Percentiles rank a stretch among this genome's conserved stretches.
phyloP scores from a whole-genome alignment of 1,140 invertebrate genomes.

The Pseudoatta argentina region DNA sequence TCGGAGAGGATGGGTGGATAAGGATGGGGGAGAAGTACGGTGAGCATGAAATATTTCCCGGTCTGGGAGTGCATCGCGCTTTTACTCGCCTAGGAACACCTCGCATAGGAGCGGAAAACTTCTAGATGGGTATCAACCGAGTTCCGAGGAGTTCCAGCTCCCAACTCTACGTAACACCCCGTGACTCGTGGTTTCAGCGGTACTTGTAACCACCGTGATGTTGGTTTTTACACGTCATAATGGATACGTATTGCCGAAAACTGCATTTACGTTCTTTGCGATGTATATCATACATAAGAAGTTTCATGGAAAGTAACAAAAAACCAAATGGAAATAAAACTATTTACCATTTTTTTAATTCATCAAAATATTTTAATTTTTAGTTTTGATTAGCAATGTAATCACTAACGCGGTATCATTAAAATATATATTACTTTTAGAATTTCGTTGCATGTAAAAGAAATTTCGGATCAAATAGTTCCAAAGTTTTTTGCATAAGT shows the following conservation, averaged over 20 bases:
- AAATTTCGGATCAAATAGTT: background rate
- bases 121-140: slow-evolving; percentile 66
- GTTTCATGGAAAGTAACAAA: background rate
- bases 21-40: slow-evolving; percentile 59
- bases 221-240: slow-evolving; percentile 48
- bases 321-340: background rate
- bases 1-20: slow-evolving; percentile 73
- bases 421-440: background rate
- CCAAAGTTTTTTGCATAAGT: background rate
- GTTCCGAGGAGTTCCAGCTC: slow-evolving; percentile 64
- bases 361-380: background rate
- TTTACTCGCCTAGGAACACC: slow-evolving; percentile 46
- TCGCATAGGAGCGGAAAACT: slow-evolving; percentile 60
- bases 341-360: background rate
- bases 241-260: slow-evolving; percentile 27
- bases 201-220: slow-evolving; percentile 26
- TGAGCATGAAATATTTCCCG: slow-evolving; percentile 78
- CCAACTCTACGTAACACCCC: slow-evolving; percentile 11
- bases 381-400: background rate
- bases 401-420: background rate
- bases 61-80: slow-evolving; percentile 74
- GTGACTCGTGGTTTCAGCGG: slow-evolving; percentile 41
- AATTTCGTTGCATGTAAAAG: background rate
- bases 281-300: background rate
- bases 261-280: background rate